Conservation (phyloP, 2,797 vertebrate species). For the Thamnophis elegans region DNA sequence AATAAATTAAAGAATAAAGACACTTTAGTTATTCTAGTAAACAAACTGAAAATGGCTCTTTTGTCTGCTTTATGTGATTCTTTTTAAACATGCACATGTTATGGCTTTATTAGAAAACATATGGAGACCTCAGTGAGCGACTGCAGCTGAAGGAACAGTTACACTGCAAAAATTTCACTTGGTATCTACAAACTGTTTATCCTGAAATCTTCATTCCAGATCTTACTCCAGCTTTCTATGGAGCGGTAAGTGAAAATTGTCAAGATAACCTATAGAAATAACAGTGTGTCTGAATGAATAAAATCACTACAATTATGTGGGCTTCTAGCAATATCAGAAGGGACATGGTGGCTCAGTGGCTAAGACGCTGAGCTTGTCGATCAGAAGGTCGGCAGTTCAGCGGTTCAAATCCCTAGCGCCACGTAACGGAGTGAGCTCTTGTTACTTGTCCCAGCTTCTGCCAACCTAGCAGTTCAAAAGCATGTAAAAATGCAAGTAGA, state of each 20-base stretch:
- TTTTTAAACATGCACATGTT: constrained; percentile 8
- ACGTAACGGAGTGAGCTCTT: too few relatives aligned
- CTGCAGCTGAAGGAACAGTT: constrained; percentile 75
- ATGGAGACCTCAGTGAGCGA: constrained; percentile 80
- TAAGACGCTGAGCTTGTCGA: too few relatives aligned
- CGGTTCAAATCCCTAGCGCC: too few relatives aligned
- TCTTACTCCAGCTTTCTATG: constrained; percentile 75
- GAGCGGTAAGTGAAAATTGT: constrained; percentile 71
- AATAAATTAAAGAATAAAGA: not conserved
- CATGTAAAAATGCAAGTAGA: too few relatives aligned
- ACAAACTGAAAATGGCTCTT: not conserved
- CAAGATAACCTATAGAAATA: not conserved
- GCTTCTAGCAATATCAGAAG: not conserved
- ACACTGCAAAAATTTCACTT: constrained; percentile 82
- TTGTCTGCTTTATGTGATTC: not conserved
- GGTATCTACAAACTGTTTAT: constrained; percentile 84
- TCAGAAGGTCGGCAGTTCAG: too few relatives aligned
- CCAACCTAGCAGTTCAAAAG: too few relatives aligned
- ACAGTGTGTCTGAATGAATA: not conserved
- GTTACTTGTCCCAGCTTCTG: too few relatives aligned
- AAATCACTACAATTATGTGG: not conserved
- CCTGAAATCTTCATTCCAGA: constrained; percentile 83
- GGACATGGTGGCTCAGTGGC: too few relatives aligned
- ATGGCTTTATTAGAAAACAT: constrained; percentile 74
- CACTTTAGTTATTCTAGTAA: not conserved